A percentile compares a stretch with the other conserved stretches of the same genome.
Conservation (phyloP, 2,113 vertebrate species). For the Butorides virescens region DNA sequence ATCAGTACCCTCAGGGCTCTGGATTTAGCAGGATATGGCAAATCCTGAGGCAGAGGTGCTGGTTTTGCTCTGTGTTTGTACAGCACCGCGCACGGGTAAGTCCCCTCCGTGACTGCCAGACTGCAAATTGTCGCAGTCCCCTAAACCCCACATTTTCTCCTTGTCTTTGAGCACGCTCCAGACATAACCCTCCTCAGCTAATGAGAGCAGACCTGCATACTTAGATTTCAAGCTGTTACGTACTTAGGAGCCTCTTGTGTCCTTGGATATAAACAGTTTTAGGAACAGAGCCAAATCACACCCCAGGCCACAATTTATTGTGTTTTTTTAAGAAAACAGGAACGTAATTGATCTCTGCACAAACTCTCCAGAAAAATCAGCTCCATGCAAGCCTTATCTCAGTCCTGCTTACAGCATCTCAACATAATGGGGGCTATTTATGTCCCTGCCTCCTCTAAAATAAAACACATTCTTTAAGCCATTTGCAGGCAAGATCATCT, state of each 20-base stretch:
- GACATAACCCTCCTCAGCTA: neutral
- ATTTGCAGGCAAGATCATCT: neutral
- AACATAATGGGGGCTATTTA: slow-evolving; percentile 23
- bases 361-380: neutral
- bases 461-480: neutral
- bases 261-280: neutral
- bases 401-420: neutral
- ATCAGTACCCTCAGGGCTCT: too few relatives aligned
- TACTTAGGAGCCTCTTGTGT: neutral
- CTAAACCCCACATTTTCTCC: neutral
- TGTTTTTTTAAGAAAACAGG: neutral
- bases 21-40: neutral
- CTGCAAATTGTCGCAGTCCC: neutral
- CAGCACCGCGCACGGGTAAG: accelerated
- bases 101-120: accelerated
- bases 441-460: slow-evolving; percentile 8
- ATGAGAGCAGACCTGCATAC: neutral
- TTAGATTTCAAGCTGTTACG: neutral
- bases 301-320: neutral
- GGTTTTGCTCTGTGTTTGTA: neutral
- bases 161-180: neutral
- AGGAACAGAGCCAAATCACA: neutral
- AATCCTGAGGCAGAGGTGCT: neutral
- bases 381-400: neutral
- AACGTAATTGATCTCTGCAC: neutral